Evolutionary conservation across 2,888 invertebrate genomes (phyloP), one percentile per base, ranked within the genome.

Genomic region (Danaus chrysippus): DNA sequence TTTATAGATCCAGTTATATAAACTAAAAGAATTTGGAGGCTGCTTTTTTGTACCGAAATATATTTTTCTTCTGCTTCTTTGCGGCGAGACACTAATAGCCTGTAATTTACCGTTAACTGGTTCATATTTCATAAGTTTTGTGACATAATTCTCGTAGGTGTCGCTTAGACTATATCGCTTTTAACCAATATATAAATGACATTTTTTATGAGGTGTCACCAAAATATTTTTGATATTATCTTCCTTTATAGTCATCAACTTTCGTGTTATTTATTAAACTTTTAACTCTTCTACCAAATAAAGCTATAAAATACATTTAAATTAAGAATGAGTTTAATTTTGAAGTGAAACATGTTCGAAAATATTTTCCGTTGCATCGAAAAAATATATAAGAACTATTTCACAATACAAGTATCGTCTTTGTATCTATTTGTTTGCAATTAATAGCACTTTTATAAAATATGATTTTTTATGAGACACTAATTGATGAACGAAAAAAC

Each of bases 141-240:
- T 66, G 68, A 69, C 66, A 68, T 67, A 55, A 66, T 66, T 61
- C 61, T 56, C 65, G 69, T 66, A 69, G 70, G 70, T 68, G 68
- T 66, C 55, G 56, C 61, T 34, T 62, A 56, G 60, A 53, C 58
- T 59, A 65, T 65, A 56, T 65, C 59, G 41, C 61, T 61, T 57
- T 59, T 58, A 65, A 61, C 67, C 56, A 56, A 61, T 56, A 52
- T 53, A 42, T 49, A 42, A 54, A 54, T 23, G 43, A 17, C 55
- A 54, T 66, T 56, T 59, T 66, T 66, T 66, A 63, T 59, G 60
- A 54, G 61, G 63, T 66, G 66, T 66, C 63, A 56, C 43, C 54
- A 52, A 55, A 42, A 54, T 63, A 58, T 56, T 56, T 58, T 34
- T 59, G 64, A 61, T 64, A 59, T 61, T 56, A 64, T 66, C 63